Percentiles rank a stretch among this genome's conserved stretches.
phyloP scores from a whole-genome alignment of 2,113 vertebrate genomes.

The Rallus limicola region DNA sequence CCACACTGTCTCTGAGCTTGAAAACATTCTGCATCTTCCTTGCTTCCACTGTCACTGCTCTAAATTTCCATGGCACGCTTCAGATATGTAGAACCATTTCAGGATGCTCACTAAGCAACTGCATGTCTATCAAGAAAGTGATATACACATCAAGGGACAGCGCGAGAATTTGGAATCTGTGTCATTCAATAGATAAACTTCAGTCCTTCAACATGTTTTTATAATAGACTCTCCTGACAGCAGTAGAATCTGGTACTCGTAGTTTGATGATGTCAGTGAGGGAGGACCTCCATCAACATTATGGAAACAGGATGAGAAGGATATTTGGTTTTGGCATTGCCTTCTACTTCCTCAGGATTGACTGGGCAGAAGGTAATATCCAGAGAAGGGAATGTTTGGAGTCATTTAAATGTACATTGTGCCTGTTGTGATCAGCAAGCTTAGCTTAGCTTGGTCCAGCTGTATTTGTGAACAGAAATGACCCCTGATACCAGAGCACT shows the following conservation, averaged over 20 bases:
- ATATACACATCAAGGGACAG: not conserved
- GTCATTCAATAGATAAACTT: not conserved
- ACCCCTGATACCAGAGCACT: not conserved
- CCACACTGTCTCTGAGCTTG: not conserved
- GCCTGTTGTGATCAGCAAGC: not conserved
- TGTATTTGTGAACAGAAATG: not conserved
- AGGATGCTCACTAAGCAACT: not conserved
- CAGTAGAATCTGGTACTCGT: not conserved
- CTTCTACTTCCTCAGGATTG: not conserved
- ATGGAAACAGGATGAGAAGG: not conserved
- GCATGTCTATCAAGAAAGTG: not conserved
- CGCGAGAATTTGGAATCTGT: not conserved
- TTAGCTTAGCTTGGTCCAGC: not conserved
- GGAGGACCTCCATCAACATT: not conserved
- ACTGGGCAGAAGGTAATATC: not conserved
- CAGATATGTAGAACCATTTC: not conserved
- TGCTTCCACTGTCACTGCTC: not conserved
- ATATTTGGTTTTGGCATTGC: not conserved
- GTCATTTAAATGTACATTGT: not conserved
- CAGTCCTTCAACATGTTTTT: not conserved
- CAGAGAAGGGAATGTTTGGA: not conserved
- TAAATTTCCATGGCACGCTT: not conserved
- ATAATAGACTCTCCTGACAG: not conserved
- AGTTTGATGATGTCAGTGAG: rapidly evolving
- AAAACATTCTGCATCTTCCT: not conserved